phyloP scores from a whole-genome alignment of 2,113 vertebrate genomes.

The Taxidea taxus region DNA sequence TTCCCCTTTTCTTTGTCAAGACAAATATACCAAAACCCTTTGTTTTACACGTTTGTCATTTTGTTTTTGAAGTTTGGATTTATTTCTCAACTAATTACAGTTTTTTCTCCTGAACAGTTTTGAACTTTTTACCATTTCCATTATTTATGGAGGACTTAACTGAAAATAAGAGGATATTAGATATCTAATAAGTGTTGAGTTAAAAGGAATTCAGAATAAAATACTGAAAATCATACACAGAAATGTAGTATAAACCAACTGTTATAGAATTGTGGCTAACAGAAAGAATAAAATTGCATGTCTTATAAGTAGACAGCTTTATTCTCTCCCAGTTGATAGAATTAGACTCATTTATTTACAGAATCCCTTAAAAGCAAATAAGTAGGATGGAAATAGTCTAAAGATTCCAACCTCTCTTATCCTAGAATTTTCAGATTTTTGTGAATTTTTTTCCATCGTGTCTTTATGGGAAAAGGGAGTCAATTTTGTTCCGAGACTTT shows the following conservation, averaged over 20 bases:
- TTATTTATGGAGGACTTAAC: neutral
- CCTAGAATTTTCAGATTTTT: neutral
- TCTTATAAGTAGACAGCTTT: neutral
- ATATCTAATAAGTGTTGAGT: neutral
- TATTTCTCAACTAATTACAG: neutral
- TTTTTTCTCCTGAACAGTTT: neutral
- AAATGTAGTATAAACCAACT: neutral
- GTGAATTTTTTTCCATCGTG: neutral
- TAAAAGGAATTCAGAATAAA: neutral
- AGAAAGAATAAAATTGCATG: neutral
- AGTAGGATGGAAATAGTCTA: neutral
- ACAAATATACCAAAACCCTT: neutral
- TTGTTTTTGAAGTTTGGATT: neutral
- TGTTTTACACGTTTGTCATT: neutral
- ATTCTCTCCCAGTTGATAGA: neutral
- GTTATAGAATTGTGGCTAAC: neutral
- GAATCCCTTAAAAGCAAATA: neutral
- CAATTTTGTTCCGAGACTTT: neutral
- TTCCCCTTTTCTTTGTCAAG: neutral
- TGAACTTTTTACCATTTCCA: neutral
- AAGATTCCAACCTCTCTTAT: neutral
- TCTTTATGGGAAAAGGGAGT: neutral
- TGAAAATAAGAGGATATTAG: neutral
- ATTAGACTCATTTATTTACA: neutral
- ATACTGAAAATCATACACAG: neutral